Evolutionary conservation across 2,797 vertebrate species (phyloP), one percentile per base, ranked within the genome.

Genomic region (Tauraco hartlaubi): DNA sequence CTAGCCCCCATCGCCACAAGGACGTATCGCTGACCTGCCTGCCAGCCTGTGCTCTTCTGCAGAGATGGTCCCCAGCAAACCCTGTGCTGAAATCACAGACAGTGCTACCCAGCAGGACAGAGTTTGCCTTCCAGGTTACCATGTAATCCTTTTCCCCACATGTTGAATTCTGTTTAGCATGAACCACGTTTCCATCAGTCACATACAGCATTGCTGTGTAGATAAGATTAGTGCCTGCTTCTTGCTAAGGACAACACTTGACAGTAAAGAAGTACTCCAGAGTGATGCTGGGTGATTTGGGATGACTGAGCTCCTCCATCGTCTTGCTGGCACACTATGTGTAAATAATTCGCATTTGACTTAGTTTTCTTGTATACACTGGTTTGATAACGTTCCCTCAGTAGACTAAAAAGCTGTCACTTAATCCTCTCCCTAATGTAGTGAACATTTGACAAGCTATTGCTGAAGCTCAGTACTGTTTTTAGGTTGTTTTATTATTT

Each of bases 141-240:
- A 29, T 1, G 1, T 31, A 74, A 73, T 69, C 75, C 35, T 66
- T 12, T 54, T 44, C 18, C 20, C 17, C 22, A 9, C 4, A 1
- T 25, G 52, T 68, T 59, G 76, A 62, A 90, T 80, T 49, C 14
- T 18, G 18, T 77, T 86, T 85, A 66, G 68, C 5, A 5, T 9
- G 39, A 73, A 52, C n/a, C 29, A 35, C 12, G 0, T 46, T 94
- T 83, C 43, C 26, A 48, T 74, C 68, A 46, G 39, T 35, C 56
- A 21, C 1, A 0, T n/a, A 41, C 48, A n/a, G 5, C 31, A 5
- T 16, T 7, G 5, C 55, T 48, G 23, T 11, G n/a, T 67, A 63
- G 75, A 54, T 85, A n/a, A 76, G 76, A 55, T 74, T 33, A 73
- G n/a, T 48, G 39, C 43, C 67, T 46, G 11, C 12, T 8, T 69